Conservation (phyloP, 2,888 invertebrate genomes). For the Opisthograptis luteolata region DNA sequence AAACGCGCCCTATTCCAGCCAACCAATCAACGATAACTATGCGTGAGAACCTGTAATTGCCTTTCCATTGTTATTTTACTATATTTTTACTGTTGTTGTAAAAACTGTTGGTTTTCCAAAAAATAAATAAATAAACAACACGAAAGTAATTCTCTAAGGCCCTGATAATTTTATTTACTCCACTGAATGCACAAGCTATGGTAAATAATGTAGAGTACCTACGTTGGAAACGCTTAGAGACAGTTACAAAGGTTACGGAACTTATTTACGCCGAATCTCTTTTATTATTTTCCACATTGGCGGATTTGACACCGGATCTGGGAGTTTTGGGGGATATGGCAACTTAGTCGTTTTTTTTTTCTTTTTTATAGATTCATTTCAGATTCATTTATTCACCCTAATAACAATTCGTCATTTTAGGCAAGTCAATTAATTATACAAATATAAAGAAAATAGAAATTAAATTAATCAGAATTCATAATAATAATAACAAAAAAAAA, state of each 20-base stretch:
- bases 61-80: too few relatives aligned
- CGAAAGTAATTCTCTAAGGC: too few relatives aligned
- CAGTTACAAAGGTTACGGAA: constrained; percentile 43
- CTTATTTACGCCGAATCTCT: constrained; percentile 52
- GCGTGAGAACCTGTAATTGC: too few relatives aligned
- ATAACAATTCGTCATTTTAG: too few relatives aligned
- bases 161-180: constrained; percentile 33
- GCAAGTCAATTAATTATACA: too few relatives aligned
- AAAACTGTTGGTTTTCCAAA: not conserved
- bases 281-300: constrained; percentile 52
- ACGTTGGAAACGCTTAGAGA: constrained; percentile 29
- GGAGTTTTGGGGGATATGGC: constrained; percentile 29
- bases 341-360: constrained; percentile 2
- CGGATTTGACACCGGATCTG: constrained; percentile 29
- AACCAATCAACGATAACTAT: too few relatives aligned
- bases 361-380: too few relatives aligned
- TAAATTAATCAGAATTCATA: too few relatives aligned
- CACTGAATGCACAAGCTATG: constrained; percentile 27
- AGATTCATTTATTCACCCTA: too few relatives aligned
- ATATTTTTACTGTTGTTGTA: not conserved
- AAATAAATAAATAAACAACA: not conserved
- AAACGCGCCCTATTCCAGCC: too few relatives aligned
- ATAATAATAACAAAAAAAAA: too few relatives aligned
- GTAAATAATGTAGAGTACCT: constrained; percentile 32
- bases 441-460: too few relatives aligned